Percentiles rank a stretch among this genome's conserved stretches.
Conservation (phyloP, 1,140 invertebrate species). For the Drosophila sucinea region DNA sequence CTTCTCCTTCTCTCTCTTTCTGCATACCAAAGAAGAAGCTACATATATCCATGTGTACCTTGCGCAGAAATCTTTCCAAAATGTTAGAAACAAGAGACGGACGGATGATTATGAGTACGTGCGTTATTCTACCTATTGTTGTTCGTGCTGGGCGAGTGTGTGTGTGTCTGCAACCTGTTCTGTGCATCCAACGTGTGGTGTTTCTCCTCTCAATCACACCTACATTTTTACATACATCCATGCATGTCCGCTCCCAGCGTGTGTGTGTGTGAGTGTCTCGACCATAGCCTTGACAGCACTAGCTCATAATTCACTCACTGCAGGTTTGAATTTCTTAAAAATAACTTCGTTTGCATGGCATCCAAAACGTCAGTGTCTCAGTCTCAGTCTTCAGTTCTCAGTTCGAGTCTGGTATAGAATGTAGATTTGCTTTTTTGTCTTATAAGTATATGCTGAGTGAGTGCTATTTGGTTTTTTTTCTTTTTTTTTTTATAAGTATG, state of each 20-base stretch:
- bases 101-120: slow-evolving; percentile 64
- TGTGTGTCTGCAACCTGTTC: slow-evolving; percentile 68
- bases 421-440: background rate
- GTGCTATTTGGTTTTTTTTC: slow-evolving; percentile 36
- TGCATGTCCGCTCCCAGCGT: slow-evolving; percentile 50
- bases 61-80: slow-evolving; percentile 70
- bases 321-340: slow-evolving; percentile 81
- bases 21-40: slow-evolving; percentile 62
- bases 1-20: slow-evolving; percentile 18
- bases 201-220: slow-evolving; percentile 62
- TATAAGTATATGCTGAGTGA: slow-evolving; percentile 40
- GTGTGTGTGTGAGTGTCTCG: slow-evolving; percentile 47
- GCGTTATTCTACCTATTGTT: slow-evolving; percentile 76
- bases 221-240: slow-evolving; percentile 45
- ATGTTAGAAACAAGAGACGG: slow-evolving; percentile 66
- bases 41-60: slow-evolving; percentile 34
- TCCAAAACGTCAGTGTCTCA: slow-evolving; percentile 32
- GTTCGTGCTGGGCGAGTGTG: slow-evolving; percentile 13
- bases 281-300: slow-evolving; percentile 68
- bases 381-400: background rate
- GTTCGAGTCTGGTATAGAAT: slow-evolving; percentile 25
- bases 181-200: slow-evolving; percentile 65
- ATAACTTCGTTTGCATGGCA: slow-evolving; percentile 77
- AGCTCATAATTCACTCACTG: slow-evolving; percentile 80
- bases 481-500: background rate